Conservation (phyloP, 2,797 vertebrate genomes). For the Spinus pinus region DNA sequence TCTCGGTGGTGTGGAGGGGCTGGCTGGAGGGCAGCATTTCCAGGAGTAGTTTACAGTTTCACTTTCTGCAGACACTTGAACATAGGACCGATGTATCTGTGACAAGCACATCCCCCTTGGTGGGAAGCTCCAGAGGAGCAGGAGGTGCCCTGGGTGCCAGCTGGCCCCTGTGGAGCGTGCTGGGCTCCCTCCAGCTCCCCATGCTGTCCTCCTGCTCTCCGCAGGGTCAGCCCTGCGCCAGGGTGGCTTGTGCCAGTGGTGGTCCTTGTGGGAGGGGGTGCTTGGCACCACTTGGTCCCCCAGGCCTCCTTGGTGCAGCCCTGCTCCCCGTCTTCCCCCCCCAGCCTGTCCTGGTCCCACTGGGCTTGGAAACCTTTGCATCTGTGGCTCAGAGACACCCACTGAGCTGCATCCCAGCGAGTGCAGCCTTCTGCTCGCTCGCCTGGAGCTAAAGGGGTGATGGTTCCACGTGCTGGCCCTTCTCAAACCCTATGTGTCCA, state of each 20-base stretch:
- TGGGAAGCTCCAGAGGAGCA: constrained; percentile 31
- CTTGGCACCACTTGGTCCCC: background rate
- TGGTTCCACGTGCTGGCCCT: constrained; percentile 50
- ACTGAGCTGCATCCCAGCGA: background rate
- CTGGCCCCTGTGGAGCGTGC: background rate
- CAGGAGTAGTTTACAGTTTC: constrained; percentile 80
- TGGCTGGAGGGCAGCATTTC: constrained; percentile 64
- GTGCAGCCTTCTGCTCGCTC: background rate
- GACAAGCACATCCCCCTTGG: constrained; percentile 71
- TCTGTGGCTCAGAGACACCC: background rate
- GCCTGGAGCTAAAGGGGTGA: background rate
- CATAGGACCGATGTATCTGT: constrained; percentile 83
- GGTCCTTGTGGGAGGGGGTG: background rate
- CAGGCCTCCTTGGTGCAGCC: background rate
- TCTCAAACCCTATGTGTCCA: constrained; percentile 5
- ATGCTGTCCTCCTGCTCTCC: background rate
- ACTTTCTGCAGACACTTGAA: constrained; percentile 84
- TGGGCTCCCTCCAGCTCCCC: background rate
- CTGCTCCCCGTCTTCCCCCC: background rate
- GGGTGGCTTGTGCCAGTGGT: background rate
- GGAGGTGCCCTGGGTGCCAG: background rate
- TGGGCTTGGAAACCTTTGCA: background rate
- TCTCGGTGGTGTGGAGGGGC: background rate
- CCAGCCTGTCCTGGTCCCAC: background rate
- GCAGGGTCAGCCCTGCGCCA: background rate